Conservation (phyloP, 2,888 invertebrate species). For the Trachelus stipa region DNA sequence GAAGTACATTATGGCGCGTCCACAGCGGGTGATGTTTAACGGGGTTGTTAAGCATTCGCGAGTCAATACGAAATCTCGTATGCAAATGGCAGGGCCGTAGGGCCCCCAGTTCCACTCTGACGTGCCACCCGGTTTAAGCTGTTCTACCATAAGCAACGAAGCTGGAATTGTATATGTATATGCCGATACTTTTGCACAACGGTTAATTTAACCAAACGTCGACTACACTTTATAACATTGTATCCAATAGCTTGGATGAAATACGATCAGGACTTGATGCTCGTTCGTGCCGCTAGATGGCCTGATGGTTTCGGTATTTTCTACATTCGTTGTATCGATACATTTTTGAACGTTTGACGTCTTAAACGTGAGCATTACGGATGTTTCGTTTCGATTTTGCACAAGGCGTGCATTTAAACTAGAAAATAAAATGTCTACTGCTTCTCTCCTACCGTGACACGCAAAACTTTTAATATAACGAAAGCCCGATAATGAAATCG, state of each 20-base stretch:
- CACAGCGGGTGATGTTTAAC: slow-evolving; percentile 22
- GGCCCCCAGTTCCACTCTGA: slow-evolving; percentile 15
- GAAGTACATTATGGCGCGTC: slow-evolving; percentile 10
- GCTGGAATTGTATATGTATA: not conserved
- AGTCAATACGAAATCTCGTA: slow-evolving; percentile 40
- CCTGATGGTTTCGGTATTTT: not conserved
- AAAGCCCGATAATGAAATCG: slow-evolving; percentile 62
- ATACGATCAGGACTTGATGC: not conserved
- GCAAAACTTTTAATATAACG: slow-evolving; percentile 47
- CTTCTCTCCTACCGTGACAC: slow-evolving; percentile 23
- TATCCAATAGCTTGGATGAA: not conserved
- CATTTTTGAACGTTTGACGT: not conserved
- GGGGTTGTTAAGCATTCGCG: slow-evolving; percentile 34
- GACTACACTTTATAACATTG: not conserved
- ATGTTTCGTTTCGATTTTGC: not conserved
- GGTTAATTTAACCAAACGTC: slow-evolving; percentile 1
- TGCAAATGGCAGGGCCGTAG: slow-evolving; percentile 40
- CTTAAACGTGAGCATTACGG: not conserved
- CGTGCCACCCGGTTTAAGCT: slow-evolving; percentile 2
- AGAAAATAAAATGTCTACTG: not conserved
- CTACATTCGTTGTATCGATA: not conserved
- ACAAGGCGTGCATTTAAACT: not conserved
- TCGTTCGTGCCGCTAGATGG: not conserved
- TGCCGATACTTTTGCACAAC: slow-evolving; percentile 8
- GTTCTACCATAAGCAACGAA: not conserved